These are phyloP conservation scores for Standfussiana lucernea DNA, from an alignment of 2,888 invertebrate genomes.

Conservation along the genomic window DNA sequence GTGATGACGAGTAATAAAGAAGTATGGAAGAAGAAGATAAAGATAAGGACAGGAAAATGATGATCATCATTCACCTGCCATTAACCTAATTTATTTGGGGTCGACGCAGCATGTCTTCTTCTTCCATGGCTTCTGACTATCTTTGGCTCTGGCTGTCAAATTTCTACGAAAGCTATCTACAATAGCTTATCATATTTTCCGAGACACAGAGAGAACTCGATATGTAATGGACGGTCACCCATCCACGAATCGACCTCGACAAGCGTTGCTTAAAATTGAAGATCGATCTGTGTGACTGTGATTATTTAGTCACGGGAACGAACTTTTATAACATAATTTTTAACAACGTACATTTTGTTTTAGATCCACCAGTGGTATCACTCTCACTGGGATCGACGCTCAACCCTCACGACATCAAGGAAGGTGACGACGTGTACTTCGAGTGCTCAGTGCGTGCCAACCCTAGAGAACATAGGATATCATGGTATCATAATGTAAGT, in stretches of 20 bases:
- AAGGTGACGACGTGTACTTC: conserved; percentile 97
- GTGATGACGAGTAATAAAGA: too few relatives aligned
- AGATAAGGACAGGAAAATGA: too few relatives aligned
- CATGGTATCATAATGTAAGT: conserved; percentile 97
- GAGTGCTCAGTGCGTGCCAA: conserved; percentile 96
- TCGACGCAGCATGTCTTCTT: too few relatives aligned
- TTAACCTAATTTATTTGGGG: too few relatives aligned
- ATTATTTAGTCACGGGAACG: too few relatives aligned
- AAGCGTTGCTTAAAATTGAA: not conserved
- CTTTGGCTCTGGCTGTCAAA: too few relatives aligned
- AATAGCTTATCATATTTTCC: not conserved
- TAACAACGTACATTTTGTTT: conserved; percentile 9
- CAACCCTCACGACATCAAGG: conserved; percentile 96
- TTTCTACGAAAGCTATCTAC: not conserved
- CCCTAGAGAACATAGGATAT: conserved; percentile 95
- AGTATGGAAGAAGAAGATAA: too few relatives aligned
- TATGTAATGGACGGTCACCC: not conserved
- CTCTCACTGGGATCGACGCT: conserved; percentile 96
- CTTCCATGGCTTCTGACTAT: too few relatives aligned
- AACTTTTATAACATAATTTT: not conserved
- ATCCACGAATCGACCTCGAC: not conserved
- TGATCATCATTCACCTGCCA: too few relatives aligned
- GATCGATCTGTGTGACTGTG: not conserved
- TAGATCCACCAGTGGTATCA: conserved; percentile 95
- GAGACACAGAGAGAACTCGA: not conserved